Evolutionary conservation across 2,797 vertebrate species (phyloP).

Genomic region (Smutsia temminckii): DNA sequence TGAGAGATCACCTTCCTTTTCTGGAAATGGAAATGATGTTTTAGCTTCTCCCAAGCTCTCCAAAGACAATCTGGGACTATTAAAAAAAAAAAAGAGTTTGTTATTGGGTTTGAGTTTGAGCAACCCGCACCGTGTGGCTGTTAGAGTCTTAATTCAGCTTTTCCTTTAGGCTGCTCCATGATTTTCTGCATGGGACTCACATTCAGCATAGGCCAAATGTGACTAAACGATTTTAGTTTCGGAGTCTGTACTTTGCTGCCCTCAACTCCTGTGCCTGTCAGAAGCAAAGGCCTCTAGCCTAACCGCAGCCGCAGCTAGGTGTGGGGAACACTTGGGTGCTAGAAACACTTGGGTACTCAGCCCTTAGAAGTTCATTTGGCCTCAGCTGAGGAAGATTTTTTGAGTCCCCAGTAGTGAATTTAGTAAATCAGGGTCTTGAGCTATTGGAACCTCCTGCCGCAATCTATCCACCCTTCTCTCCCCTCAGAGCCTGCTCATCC

Average conservation of each 20-base stretch:
- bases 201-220: background rate
- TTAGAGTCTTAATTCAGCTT: background rate
- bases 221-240: background rate
- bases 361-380: background rate
- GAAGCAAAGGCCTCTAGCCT: background rate
- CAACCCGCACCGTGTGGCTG: background rate
- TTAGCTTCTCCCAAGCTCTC: background rate
- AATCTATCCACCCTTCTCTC: background rate
- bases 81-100: background rate
- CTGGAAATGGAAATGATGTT: background rate
- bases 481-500: background rate
- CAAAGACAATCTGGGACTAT: background rate
- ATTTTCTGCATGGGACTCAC: background rate
- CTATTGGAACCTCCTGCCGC: no score
- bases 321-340: background rate
- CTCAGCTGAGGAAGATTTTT: background rate
- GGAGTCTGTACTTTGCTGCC: background rate
- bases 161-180: background rate
- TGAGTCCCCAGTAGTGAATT: background rate
- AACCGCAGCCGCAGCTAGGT: background rate
- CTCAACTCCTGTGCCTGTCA: background rate
- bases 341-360: no score
- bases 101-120: background rate
- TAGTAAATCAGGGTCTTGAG: background rate
- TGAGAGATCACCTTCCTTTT: constrained; percentile 36